phyloP scores from a whole-genome alignment of 2,113 vertebrate genomes.

The Lasiurus borealis region DNA sequence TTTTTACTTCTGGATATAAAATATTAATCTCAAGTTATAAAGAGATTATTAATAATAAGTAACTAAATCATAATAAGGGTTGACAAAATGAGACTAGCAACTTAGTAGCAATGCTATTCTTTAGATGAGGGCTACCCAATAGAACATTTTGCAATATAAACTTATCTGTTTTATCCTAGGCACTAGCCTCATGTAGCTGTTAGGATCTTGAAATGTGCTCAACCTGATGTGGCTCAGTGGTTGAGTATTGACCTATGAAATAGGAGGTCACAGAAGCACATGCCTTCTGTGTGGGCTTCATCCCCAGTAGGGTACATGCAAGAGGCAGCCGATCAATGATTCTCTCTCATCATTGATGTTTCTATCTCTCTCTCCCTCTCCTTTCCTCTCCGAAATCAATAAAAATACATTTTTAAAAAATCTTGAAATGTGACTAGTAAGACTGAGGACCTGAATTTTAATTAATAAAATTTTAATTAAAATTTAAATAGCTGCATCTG shows the following conservation, averaged over 20 bases:
- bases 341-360: no score
- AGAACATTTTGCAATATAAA: constrained; percentile 23
- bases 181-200: background rate
- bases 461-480: background rate
- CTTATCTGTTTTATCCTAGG: background rate
- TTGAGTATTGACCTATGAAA: no score
- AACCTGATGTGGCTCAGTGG: no score
- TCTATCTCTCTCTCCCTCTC: no score
- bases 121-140: background rate
- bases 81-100: background rate
- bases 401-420: no score
- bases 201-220: background rate
- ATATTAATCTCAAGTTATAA: background rate
- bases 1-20: background rate
- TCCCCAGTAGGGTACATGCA: no score
- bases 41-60: background rate
- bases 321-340: no score
- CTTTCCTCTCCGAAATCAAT: no score
- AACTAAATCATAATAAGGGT: background rate
- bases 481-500: background rate
- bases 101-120: background rate
- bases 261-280: no score
- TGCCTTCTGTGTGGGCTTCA: no score
- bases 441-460: background rate
- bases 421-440: background rate